phyloP scores from a whole-genome alignment of 1,140 invertebrate genomes.

The Zaprionus tsacasi region DNA sequence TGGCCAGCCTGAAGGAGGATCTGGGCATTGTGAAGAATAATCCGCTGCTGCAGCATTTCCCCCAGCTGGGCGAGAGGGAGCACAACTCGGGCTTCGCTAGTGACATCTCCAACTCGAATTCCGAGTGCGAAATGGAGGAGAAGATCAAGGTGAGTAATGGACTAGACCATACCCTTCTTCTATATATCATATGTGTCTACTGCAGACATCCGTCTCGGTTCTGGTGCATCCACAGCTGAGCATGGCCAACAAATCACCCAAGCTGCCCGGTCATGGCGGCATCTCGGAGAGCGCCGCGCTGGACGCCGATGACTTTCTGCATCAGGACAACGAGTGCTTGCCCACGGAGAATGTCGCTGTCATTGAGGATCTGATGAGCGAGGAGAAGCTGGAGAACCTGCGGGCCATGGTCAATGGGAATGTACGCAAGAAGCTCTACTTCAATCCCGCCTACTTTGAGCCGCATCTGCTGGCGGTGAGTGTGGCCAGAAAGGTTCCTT shows the following conservation, averaged over 20 bases:
- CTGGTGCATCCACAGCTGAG: conserved; percentile 87
- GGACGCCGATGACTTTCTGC: conserved; percentile 67
- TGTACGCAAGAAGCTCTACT: conserved; percentile 91
- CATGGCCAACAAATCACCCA: conserved; percentile 54
- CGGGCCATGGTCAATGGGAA: conserved; percentile 87
- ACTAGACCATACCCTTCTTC: no score
- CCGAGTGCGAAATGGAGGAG: conserved; percentile 82
- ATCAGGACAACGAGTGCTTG: conserved; percentile 86
- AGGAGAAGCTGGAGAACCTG: conserved; percentile 87
- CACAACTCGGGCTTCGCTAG: conserved; percentile 85
- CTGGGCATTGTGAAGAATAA: conserved; percentile 90
- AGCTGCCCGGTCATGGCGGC: conserved; percentile 20
- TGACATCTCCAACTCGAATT: conserved; percentile 84
- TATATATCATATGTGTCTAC: conserved; percentile 5
- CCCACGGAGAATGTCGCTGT: conserved; percentile 93
- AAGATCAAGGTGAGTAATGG: conserved; percentile 60
- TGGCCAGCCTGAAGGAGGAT: conserved; percentile 77
- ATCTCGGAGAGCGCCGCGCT: conserved; percentile 31
- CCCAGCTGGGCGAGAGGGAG: conserved; percentile 84
- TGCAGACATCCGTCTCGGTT: conserved; percentile 87
- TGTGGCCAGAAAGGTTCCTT: conserved; percentile 16
- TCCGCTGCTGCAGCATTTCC: conserved; percentile 89
- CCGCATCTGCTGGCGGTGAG: conserved; percentile 91
- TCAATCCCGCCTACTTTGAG: conserved; percentile 95
- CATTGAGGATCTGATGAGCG: conserved; percentile 90